phyloP scores from a whole-genome alignment of 1,140 invertebrate species.

The Copidosoma floridanum region DNA sequence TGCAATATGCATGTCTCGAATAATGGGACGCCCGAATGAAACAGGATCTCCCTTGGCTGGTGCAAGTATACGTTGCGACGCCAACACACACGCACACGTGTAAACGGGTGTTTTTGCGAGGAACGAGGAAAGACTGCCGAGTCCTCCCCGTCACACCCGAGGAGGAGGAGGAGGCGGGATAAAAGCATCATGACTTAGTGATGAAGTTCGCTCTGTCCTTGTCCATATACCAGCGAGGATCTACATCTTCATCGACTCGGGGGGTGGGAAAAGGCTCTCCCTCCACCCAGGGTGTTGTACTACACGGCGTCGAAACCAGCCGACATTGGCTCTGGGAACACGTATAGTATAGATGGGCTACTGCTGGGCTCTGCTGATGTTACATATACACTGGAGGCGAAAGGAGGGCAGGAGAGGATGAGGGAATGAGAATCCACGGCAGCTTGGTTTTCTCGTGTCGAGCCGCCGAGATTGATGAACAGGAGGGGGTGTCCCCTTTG shows the following conservation, averaged over 20 bases:
- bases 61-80: not conserved
- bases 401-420: not conserved
- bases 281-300: too few relatives aligned
- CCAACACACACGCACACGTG: not conserved
- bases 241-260: too few relatives aligned
- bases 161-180: too few relatives aligned
- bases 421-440: not conserved
- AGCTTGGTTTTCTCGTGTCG: not conserved
- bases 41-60: not conserved
- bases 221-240: too few relatives aligned
- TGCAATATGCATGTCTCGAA: constrained; percentile 13
- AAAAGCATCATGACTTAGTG: constrained; percentile 55
- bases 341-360: too few relatives aligned
- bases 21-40: not conserved
- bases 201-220: constrained; percentile 42
- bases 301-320: constrained; percentile 7
- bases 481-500: not conserved
- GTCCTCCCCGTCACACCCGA: too few relatives aligned
- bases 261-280: too few relatives aligned
- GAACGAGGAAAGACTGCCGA: too few relatives aligned
- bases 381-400: too few relatives aligned
- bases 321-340: not conserved
- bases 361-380: too few relatives aligned
- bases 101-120: constrained; percentile 38
- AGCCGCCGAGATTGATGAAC: constrained; percentile 1